Base-by-base conservation (phyloP, 2,888 invertebrate genomes). In the Drosophila melanocephala region DNA sequence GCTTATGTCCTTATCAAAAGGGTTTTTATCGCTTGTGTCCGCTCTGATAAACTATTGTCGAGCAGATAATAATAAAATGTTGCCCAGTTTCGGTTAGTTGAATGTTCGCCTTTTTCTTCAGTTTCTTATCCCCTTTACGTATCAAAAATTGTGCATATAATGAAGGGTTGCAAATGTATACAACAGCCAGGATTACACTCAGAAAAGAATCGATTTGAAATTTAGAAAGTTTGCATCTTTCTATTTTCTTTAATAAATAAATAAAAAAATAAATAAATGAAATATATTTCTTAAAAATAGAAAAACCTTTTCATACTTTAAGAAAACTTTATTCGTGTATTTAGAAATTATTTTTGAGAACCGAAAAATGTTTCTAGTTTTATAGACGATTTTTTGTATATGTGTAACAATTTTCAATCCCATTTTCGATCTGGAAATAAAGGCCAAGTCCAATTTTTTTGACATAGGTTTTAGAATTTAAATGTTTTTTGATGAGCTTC, bases 11-110 rank as follows among this genome's bases (percentile, higher is more conserved):
- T 90, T 86, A 86, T 86, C 86, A 75, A 68, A 73, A 53, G 74
- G 86, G 70, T 74, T 81, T 81, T 90, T 88, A 88, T 90, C 87
- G 62, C 72, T 22, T 60, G 55, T 53, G 64, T 37, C 64, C 59
- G 58, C 62, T 58, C 60, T 86, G 90, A 86, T 86, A 86, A 90
- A 85, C 90, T 82, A 88, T 88, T 86, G 86, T 86, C 68, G 61
- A 57, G n/a, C 56, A 57, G 76, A 89, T 87, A 77, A 86, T 80
- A 88, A 77, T 65, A 67, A 88, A 84, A 74, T 75, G 73, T 72
- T 81, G 75, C 63, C 75, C 35, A 75, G 64, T 79, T 87, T 70
- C 28, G 42, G 58, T 64, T 75, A 73, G 71, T 80, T 83, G 67
- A 59, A 33, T 68, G 50, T 75, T 65, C 32, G 39, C 19, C 32